phyloP scores from a whole-genome alignment of 1,140 invertebrate species.

The Nylanderia fulva region DNA sequence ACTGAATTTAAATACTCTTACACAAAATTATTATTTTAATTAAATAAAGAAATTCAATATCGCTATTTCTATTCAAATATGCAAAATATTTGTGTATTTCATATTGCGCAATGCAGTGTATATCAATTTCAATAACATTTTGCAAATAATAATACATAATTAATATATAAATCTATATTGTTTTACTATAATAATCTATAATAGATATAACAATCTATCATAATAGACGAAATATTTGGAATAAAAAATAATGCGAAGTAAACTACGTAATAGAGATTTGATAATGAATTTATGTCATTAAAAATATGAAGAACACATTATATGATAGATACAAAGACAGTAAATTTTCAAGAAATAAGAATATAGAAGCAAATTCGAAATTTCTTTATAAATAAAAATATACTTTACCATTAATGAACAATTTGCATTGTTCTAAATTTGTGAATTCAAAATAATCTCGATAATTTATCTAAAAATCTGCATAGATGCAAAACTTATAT shows the following conservation, averaged over 20 bases:
- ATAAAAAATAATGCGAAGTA: neutral
- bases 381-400: neutral
- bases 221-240: conserved; percentile 29
- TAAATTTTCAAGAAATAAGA: neutral
- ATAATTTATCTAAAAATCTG: neutral
- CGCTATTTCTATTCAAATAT: neutral
- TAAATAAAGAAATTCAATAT: neutral
- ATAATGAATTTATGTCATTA: neutral
- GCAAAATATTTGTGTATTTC: conserved; percentile 23
- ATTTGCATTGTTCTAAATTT: neutral
- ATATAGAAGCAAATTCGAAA: neutral
- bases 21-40: neutral
- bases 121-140: neutral
- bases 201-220: no score
- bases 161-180: conserved; percentile 25
- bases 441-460: neutral
- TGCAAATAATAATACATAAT: neutral
- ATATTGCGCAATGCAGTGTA: neutral
- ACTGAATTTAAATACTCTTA: neutral
- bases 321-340: neutral
- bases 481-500: neutral
- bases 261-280: neutral
- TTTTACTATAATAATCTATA: conserved; percentile 12
- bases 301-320: neutral
- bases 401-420: neutral